Percentiles rank a stretch among this genome's conserved stretches.
These are phyloP conservation scores for Malthinus seriepunctatus DNA, from an alignment of 2,888 invertebrate genomes.

Conservation along the genomic window DNA sequence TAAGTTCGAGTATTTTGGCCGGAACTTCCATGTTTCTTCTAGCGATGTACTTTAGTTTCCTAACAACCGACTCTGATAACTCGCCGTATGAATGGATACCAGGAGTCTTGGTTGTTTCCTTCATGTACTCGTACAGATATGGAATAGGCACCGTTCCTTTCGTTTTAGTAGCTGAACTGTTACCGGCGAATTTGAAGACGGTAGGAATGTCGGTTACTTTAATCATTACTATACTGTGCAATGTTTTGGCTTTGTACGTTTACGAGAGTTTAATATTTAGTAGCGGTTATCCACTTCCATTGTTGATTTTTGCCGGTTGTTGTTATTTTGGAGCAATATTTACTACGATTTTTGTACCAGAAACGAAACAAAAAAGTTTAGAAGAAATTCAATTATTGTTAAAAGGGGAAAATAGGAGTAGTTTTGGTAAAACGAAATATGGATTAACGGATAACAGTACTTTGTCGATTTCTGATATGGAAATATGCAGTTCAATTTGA, in stretches of 20 bases:
- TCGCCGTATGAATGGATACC: not conserved
- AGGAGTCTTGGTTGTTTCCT: not conserved
- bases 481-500: too few relatives aligned
- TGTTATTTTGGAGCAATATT: not conserved
- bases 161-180: not conserved
- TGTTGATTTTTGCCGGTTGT: not conserved
- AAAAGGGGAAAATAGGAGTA: not conserved
- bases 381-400: slow-evolving; percentile 3
- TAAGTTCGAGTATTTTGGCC: not conserved
- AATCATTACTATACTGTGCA: not conserved
- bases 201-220: not conserved
- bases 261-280: not conserved
- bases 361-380: slow-evolving; percentile 1
- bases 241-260: not conserved
- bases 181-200: not conserved
- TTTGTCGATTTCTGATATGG: too few relatives aligned
- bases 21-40: not conserved
- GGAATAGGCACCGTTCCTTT: not conserved
- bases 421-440: too few relatives aligned
- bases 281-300: not conserved
- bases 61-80: too few relatives aligned
- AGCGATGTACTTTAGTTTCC: not conserved
- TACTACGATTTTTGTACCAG: not conserved
- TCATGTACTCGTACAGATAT: not conserved
- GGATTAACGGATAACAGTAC: too few relatives aligned